A percentile compares a stretch with the other conserved stretches of the same genome.
phyloP scores from a whole-genome alignment of 2,888 invertebrate genomes.

The Syrphus vitripennis region DNA sequence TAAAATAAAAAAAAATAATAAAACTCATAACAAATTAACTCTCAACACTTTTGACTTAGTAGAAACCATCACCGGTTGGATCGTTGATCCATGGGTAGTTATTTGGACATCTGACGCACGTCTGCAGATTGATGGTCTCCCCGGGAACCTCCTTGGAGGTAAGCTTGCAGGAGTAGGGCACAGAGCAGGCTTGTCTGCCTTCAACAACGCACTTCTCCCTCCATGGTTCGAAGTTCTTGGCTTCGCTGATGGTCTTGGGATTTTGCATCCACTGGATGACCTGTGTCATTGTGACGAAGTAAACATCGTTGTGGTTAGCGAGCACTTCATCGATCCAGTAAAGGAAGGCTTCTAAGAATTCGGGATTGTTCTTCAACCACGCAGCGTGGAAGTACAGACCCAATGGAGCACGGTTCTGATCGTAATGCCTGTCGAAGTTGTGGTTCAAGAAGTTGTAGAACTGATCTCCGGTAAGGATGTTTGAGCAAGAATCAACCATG shows the following conservation, averaged over 20 bases:
- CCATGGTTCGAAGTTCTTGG: conserved; percentile 96
- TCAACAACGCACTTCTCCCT: conserved; percentile 96
- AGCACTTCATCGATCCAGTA: conserved; percentile 96
- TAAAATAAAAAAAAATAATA: conserved; percentile 49
- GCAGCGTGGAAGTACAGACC: conserved; percentile 97
- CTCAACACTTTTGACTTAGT: conserved; percentile 84
- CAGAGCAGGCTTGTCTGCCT: conserved; percentile 91
- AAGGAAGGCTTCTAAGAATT: conserved; percentile 94
- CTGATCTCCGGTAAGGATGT: conserved; percentile 94
- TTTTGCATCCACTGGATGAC: conserved; percentile 98
- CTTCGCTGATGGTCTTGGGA: conserved; percentile 91
- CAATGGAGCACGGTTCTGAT: conserved; percentile 93
- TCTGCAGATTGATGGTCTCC: conserved; percentile 95
- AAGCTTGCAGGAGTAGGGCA: conserved; percentile 94
- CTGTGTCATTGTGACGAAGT: conserved; percentile 97
- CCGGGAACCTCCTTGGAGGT: conserved; percentile 96
- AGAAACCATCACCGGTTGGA: conserved; percentile 88
- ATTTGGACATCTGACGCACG: conserved; percentile 95
- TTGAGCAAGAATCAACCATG: conserved; percentile 97
- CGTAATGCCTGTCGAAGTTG: conserved; percentile 95
- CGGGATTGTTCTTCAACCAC: conserved; percentile 95
- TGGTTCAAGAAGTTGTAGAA: conserved; percentile 97
- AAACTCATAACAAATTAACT: conserved; percentile 70
- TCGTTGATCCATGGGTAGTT: conserved; percentile 98
- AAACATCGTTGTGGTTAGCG: conserved; percentile 93